Percentiles rank a stretch among this genome's conserved stretches.
Conservation (phyloP, 2,797 vertebrate species). For the Poeciliopsis gracilis region DNA sequence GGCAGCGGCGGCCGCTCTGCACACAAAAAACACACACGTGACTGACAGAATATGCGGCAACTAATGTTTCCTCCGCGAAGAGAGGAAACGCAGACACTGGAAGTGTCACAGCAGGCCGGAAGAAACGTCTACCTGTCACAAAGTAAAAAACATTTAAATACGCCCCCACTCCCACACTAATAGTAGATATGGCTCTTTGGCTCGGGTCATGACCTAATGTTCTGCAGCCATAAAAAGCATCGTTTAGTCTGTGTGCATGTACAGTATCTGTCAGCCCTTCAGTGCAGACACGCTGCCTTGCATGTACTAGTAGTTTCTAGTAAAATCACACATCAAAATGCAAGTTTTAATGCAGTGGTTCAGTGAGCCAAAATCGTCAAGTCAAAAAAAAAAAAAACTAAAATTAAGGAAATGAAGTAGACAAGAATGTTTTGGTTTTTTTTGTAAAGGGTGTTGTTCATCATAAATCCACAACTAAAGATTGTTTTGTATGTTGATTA, state of each 20-base stretch:
- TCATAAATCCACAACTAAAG: too few relatives aligned
- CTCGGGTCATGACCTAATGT: conserved; percentile 69
- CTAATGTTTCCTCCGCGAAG: not conserved
- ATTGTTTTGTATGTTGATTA: too few relatives aligned
- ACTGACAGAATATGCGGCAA: conserved; percentile 3
- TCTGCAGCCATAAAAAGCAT: conserved; percentile 72
- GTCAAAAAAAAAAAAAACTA: too few relatives aligned
- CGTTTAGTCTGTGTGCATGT: conserved; percentile 48
- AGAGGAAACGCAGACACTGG: conserved; percentile 29
- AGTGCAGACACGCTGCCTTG: conserved; percentile 50
- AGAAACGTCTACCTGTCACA: conserved; percentile 57
- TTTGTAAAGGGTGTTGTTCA: too few relatives aligned
- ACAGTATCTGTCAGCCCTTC: conserved; percentile 43
- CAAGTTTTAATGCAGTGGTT: not conserved
- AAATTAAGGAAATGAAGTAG: too few relatives aligned
- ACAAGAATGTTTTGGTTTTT: too few relatives aligned
- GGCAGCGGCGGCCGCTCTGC: conserved; percentile 44
- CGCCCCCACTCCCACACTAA: conserved; percentile 46
- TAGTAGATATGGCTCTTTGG: conserved; percentile 61
- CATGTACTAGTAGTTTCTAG: not conserved
- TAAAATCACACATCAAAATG: not conserved
- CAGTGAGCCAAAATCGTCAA: too few relatives aligned
- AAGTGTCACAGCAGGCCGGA: conserved; percentile 30
- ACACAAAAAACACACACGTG: conserved; percentile 16
- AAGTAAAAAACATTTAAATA: conserved; percentile 55